phyloP scores from a whole-genome alignment of 2,113 vertebrate genomes.

The Eubucco bourcierii region DNA sequence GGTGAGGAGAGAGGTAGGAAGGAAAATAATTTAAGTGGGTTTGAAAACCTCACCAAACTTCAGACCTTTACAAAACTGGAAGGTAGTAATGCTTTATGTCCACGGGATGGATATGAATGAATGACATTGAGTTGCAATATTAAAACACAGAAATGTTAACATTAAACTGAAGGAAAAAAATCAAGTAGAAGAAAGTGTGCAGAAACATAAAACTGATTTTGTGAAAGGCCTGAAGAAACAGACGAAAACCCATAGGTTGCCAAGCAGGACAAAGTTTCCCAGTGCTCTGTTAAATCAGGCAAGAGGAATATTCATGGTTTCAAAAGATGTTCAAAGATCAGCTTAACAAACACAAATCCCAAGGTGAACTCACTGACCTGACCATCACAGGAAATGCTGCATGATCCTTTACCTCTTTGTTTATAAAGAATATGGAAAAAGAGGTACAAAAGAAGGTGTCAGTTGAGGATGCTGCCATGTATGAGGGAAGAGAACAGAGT shows the following conservation, averaged over 20 bases:
- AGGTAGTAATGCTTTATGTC: neutral
- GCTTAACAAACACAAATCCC: neutral
- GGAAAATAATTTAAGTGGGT: neutral
- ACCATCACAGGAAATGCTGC: neutral
- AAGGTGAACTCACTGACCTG: neutral
- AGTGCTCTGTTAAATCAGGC: neutral
- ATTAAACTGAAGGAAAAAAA: neutral
- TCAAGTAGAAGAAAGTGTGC: neutral
- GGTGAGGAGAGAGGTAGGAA: neutral
- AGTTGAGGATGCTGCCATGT: too few species aligned
- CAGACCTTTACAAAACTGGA: neutral
- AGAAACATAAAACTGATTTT: neutral
- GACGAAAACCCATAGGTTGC: neutral
- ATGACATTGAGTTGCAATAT: neutral
- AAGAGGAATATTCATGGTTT: neutral
- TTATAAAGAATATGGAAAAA: neutral
- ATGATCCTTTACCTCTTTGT: neutral
- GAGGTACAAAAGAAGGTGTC: neutral
- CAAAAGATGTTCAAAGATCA: neutral
- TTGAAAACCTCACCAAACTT: neutral
- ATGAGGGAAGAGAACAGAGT: neutral
- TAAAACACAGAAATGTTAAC: neutral
- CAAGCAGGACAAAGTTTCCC: neutral
- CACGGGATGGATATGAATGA: neutral
- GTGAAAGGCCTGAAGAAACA: neutral